Percentiles rank a stretch among this genome's conserved stretches.
Evolutionary conservation across 2,113 vertebrate species (phyloP).

Genomic region (Steatornis caripensis): DNA sequence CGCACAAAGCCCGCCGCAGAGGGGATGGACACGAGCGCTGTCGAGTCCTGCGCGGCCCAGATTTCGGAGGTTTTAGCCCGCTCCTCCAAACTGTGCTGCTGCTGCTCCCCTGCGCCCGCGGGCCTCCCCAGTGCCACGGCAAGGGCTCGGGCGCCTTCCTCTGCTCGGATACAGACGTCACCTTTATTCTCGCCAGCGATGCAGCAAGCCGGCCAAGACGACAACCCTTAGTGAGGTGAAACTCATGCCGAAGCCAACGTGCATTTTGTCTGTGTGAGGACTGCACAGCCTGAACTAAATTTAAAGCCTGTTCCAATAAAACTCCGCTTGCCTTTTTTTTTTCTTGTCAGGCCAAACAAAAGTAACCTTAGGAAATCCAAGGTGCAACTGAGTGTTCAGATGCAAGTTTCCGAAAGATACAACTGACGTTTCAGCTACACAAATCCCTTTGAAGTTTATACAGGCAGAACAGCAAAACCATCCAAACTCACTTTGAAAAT

Average conservation of each 20-base stretch:
- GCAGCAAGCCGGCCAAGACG: not conserved
- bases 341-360: not conserved
- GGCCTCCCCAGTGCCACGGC: not conserved
- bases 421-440: not conserved
- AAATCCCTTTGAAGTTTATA: not conserved
- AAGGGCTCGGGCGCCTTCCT: not conserved
- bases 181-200: not conserved
- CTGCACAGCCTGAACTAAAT: not conserved
- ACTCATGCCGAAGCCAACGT: not conserved
- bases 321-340: not conserved
- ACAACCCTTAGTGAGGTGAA: not conserved
- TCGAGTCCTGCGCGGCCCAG: not conserved
- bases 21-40: not conserved
- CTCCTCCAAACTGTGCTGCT: fast-evolving
- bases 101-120: not conserved
- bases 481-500: not conserved
- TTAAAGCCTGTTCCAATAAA: not conserved
- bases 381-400: fast-evolving
- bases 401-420: not conserved
- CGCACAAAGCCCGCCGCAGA: not conserved
- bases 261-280: fast-evolving
- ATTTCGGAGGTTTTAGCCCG: not conserved
- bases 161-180: not conserved
- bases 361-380: not conserved
- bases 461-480: not conserved